phyloP scores from a whole-genome alignment of 1,140 invertebrate genomes.

The Cydia amplana region DNA sequence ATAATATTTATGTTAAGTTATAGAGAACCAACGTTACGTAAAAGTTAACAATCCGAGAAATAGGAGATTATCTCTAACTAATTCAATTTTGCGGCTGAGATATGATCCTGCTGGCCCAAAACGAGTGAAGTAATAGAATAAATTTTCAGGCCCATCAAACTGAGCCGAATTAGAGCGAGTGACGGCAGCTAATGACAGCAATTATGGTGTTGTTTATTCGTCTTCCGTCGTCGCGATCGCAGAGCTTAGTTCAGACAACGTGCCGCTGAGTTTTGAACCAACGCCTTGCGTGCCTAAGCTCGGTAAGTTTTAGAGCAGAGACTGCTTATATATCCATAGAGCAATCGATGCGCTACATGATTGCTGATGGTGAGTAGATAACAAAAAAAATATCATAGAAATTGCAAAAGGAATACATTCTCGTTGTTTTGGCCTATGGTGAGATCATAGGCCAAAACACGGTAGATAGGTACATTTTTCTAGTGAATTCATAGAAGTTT shows the following conservation, averaged over 20 bases:
- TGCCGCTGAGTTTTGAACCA: background rate
- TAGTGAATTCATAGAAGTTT: no score
- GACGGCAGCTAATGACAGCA: slow-evolving; percentile 54
- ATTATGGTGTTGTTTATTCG: slow-evolving; percentile 57
- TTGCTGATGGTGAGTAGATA: no score
- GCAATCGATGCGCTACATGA: no score
- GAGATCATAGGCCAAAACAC: no score
- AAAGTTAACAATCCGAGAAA: background rate
- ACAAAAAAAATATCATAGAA: no score
- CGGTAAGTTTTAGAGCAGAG: no score
- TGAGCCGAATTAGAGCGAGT: slow-evolving; percentile 55
- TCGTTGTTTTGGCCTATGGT: no score
- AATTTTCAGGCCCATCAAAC: slow-evolving; percentile 58
- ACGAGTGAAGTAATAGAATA: slow-evolving; percentile 51
- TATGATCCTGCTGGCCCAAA: slow-evolving; percentile 30
- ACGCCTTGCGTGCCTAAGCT: no score
- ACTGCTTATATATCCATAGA: no score
- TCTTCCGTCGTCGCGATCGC: slow-evolving; percentile 44
- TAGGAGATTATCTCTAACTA: slow-evolving; percentile 17
- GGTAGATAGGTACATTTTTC: no score
- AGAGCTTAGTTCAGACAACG: slow-evolving; percentile 43
- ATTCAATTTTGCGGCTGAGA: slow-evolving; percentile 13
- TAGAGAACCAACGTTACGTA: background rate
- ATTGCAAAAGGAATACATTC: no score
- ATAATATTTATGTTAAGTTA: background rate